These are phyloP conservation scores for Apteryx mantelli DNA, from an alignment of 2,113 vertebrate species.

Conservation along the genomic window DNA sequence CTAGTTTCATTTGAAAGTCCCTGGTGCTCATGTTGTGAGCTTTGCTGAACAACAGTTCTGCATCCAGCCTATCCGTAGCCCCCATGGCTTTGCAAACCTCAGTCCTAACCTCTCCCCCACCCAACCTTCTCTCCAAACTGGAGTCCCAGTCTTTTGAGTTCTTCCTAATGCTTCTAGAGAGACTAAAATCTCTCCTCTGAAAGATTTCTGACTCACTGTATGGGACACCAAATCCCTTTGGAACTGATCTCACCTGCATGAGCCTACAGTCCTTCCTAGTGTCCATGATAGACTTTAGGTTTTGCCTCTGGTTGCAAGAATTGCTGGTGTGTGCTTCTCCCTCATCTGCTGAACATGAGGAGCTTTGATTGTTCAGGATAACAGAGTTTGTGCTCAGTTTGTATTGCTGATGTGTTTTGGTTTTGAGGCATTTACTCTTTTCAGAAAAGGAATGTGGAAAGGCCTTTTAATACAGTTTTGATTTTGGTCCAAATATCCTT, in stretches of 20 bases:
- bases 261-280: background rate
- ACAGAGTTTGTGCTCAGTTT: background rate
- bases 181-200: background rate
- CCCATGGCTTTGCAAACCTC: background rate
- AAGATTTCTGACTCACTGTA: background rate
- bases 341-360: background rate
- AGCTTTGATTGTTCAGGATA: background rate
- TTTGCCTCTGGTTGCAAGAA: background rate
- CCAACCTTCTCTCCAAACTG: background rate
- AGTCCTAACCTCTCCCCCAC: background rate
- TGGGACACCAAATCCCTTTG: background rate
- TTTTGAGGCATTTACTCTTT: constrained; percentile 4
- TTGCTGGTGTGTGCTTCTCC: background rate
- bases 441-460: background rate
- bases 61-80: background rate
- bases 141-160: background rate
- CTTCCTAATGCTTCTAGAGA: background rate
- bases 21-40: background rate
- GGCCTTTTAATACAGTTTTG: background rate
- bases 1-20: background rate
- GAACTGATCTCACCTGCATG: background rate
- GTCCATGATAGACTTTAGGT: background rate
- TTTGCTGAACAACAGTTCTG: background rate
- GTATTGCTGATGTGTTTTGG: background rate
- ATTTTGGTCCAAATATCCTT: background rate